Base-by-base conservation (phyloP, 1,140 invertebrate species). In the Drosophila yakuba region DNA sequence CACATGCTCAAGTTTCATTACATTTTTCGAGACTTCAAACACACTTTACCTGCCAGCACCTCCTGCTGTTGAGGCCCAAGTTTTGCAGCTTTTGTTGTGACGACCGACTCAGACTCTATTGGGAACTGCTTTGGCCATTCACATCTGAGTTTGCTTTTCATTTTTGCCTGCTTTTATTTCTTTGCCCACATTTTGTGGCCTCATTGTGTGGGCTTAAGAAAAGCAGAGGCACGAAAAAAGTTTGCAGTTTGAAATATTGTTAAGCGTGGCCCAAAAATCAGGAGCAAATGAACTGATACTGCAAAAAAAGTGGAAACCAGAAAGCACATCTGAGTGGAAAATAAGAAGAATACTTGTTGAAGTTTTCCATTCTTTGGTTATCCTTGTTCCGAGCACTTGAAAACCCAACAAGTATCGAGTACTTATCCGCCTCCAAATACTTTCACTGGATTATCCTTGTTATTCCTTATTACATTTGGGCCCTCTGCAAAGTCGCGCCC, bases 201-300 rank as follows among this genome's bases (percentile, higher is more conserved):
- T 38, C 62, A 58, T 59, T 77, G 74, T 72, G 64, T 60, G 71
- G 61, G 62, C 61, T 51, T 51, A 67, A 67, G 57, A 74, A 69
- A 61, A 64, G 67, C 44, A 32, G 54, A 74, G 39, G 68, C 45
- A 63, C 58, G 73, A 66, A 78, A 81, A 88, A 88, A 83, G 67
- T 88, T 88, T 89, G 56, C 72, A 82, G 72, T 86, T 89, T 80
- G 79, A 89, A 88, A 89, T 80, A 89, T 89, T 89, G 84, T 88
- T 89, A 74, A 68, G 59, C 67, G 63, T 89, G 63, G 59, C 63
- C 56, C 43, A 23, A 60, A 59, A 79, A 64, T 57, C 57, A 60
- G 32, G 64, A 73, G 52, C 73, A 88, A 83, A 83, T 82, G 80
- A 86, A 76, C 60, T 63, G 64, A 80, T 62, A 59, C 52, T 11